phyloP scores from a whole-genome alignment of 2,113 vertebrate species.

The Trachemys scripta region DNA sequence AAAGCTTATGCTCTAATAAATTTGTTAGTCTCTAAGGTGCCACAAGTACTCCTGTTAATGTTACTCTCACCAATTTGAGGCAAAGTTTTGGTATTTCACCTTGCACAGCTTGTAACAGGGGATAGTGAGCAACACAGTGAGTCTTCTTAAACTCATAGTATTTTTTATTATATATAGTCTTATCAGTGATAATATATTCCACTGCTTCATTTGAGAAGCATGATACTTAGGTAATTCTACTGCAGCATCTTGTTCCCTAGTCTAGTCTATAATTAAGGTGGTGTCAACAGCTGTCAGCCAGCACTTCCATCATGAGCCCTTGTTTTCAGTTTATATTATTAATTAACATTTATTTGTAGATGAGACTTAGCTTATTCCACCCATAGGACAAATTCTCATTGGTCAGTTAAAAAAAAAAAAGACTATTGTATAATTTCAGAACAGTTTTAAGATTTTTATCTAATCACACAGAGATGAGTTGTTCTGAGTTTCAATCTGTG shows the following conservation, averaged over 20 bases:
- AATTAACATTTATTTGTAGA: not conserved
- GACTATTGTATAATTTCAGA: not conserved
- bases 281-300: not conserved
- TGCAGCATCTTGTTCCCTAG: not conserved
- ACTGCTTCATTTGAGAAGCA: not conserved
- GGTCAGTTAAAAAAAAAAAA: not conserved
- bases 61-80: not conserved
- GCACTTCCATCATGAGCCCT: not conserved
- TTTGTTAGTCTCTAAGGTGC: too few species aligned
- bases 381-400: not conserved
- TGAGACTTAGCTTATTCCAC: not conserved
- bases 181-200: not conserved
- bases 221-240: not conserved
- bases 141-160: not conserved
- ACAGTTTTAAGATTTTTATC: not conserved
- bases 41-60: not conserved
- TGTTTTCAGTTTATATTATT: not conserved
- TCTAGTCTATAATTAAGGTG: not conserved
- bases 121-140: not conserved
- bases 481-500: not conserved
- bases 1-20: too few species aligned
- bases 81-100: not conserved
- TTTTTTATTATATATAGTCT: not conserved
- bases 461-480: not conserved
- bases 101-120: not conserved